These are phyloP conservation scores for Euclidia mi DNA, from an alignment of 2,888 invertebrate species.

Conservation along the genomic window DNA sequence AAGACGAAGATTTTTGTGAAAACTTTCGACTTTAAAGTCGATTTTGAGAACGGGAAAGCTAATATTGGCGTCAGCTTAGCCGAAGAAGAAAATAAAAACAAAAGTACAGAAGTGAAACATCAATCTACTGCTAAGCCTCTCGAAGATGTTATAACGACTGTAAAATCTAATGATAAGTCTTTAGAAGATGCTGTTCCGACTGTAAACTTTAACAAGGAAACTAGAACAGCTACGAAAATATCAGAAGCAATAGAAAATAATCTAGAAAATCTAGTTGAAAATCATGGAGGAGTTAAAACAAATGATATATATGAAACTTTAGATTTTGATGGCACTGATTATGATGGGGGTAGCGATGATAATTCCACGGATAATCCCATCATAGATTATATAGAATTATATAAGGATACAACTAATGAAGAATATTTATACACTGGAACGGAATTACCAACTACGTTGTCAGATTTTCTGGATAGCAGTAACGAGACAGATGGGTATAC, in stretches of 20 bases:
- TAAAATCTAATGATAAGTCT: no score
- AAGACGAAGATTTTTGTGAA: conserved; percentile 71
- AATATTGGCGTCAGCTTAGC: conserved; percentile 40
- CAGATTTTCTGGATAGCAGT: neutral
- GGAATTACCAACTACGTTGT: conserved; percentile 14
- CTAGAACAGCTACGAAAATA: conserved; percentile 1
- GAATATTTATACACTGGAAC: conserved; percentile 61
- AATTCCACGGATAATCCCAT: conserved; percentile 79
- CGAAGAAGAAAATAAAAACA: conserved; percentile 8
- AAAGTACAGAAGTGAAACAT: neutral
- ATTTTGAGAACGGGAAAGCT: conserved; percentile 43
- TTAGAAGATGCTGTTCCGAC: neutral
- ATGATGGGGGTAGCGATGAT: conserved; percentile 65
- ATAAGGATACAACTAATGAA: conserved; percentile 82
- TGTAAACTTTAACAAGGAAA: neutral
- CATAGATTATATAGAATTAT: conserved; percentile 79
- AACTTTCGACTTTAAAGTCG: conserved; percentile 63
- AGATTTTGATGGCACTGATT: conserved; percentile 52
- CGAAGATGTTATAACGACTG: no score
- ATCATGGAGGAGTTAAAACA: conserved; percentile 42
- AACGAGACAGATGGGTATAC: neutral
- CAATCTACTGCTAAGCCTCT: no score
- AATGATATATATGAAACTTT: conserved; percentile 61
- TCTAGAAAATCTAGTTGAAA: conserved; percentile 24
- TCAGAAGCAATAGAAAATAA: conserved; percentile 11